phyloP scores from a whole-genome alignment of 2,113 vertebrate genomes.

The Bucco capensis region DNA sequence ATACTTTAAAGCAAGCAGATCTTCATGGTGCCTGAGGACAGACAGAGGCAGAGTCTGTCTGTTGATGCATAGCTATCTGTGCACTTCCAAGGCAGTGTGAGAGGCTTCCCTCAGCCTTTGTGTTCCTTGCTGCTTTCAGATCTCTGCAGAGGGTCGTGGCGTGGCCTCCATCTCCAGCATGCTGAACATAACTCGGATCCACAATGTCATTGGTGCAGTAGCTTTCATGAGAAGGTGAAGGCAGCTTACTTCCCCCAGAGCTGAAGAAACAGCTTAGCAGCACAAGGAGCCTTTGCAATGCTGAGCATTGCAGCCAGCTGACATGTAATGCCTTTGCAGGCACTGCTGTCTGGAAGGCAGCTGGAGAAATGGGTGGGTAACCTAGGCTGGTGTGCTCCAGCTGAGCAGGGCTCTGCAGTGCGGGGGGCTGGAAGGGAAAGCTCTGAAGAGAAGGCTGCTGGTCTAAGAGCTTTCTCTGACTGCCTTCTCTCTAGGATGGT shows the following conservation, averaged over 20 bases:
- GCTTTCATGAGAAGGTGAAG: constrained; percentile 83
- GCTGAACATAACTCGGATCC: constrained; percentile 84
- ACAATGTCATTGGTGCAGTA: constrained; percentile 78
- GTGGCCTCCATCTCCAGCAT: constrained; percentile 83
- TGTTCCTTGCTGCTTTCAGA: constrained; percentile 56
- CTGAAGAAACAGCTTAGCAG: neutral
- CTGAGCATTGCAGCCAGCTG: rapidly evolving
- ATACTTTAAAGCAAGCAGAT: neutral
- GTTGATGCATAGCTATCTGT: neutral
- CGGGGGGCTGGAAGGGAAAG: neutral
- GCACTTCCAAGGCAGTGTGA: rapidly evolving
- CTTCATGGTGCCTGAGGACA: neutral
- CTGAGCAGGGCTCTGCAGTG: neutral
- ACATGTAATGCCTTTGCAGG: neutral
- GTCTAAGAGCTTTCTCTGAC: neutral
- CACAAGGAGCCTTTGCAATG: neutral
- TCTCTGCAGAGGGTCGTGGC: constrained; percentile 82
- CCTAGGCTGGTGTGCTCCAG: neutral
- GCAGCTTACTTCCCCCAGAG: neutral
- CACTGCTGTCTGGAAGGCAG: neutral
- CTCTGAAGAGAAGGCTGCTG: neutral
- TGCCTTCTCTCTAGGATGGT: constrained; percentile 69
- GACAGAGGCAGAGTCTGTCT: neutral
- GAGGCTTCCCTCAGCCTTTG: neutral
- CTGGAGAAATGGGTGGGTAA: neutral